Evolutionary conservation across 2,113 vertebrate species (phyloP).

Genomic region (Buteo buteo): DNA sequence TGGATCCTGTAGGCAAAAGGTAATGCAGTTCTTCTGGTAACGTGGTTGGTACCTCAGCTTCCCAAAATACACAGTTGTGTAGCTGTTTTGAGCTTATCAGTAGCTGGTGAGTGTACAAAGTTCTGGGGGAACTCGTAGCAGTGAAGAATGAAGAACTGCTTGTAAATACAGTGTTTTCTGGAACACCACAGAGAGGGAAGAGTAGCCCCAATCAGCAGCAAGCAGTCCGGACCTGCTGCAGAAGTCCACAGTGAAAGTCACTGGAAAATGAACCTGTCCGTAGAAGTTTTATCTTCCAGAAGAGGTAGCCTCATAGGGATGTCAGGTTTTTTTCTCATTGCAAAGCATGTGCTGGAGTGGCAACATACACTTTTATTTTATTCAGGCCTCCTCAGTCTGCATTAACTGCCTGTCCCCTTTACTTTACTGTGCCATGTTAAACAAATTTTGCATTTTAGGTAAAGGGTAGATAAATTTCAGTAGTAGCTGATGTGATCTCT

Average conservation of each 20-base stretch:
- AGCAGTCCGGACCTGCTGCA: background rate
- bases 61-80: accelerated
- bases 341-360: background rate
- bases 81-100: background rate
- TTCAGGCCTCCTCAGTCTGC: background rate
- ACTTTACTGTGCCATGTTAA: background rate
- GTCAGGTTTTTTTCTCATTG: background rate
- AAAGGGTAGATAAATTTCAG: background rate
- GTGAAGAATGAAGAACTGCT: background rate
- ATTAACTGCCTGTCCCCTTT: background rate
- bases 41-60: background rate
- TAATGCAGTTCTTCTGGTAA: background rate
- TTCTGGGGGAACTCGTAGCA: background rate
- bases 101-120: background rate
- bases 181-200: background rate
- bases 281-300: background rate
- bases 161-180: background rate
- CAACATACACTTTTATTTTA: background rate
- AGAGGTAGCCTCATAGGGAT: background rate
- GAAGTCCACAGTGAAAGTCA: background rate
- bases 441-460: background rate
- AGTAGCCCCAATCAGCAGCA: background rate
- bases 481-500: background rate
- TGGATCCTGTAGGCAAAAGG: background rate
- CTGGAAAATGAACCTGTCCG: background rate